phyloP scores from a whole-genome alignment of 2,888 invertebrate genomes.

The Vanessa cardui region DNA sequence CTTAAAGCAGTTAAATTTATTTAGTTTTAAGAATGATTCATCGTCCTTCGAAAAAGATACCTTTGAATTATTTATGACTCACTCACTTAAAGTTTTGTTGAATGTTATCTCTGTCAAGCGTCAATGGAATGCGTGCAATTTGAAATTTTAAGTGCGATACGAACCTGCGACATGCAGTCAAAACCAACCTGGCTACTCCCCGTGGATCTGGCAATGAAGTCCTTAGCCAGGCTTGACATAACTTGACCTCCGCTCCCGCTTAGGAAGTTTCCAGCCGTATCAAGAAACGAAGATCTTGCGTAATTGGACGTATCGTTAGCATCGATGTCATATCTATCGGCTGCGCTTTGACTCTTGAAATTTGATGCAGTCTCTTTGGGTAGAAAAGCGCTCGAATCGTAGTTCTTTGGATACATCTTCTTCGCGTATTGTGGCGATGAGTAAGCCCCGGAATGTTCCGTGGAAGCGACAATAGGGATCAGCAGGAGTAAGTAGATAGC shows the following conservation, averaged over 20 bases:
- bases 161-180: conserved; percentile 80
- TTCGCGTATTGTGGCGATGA: conserved; percentile 80
- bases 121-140: conserved; percentile 56
- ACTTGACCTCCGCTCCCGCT: conserved; percentile 78
- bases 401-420: conserved; percentile 70
- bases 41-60: background rate
- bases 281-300: conserved; percentile 66
- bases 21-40: background rate
- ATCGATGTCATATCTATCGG: conserved; percentile 59
- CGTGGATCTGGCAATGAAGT: conserved; percentile 86
- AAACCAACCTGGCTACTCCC: conserved; percentile 87
- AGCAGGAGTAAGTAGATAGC: conserved; percentile 54
- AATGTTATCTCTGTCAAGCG: conserved; percentile 32
- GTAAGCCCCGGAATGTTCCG: conserved; percentile 77
- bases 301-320: conserved; percentile 59
- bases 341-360: conserved; percentile 53
- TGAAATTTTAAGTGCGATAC: conserved; percentile 64
- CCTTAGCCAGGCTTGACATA: conserved; percentile 84
- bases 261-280: conserved; percentile 69
- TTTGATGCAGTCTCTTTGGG: conserved; percentile 63
- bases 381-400: conserved; percentile 62
- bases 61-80: conserved; percentile 26
- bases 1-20: too few relatives aligned
- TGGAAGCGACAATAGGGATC: conserved; percentile 45
- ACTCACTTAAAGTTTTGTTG: conserved; percentile 21